A percentile compares a stretch with the other conserved stretches of the same genome.
These are phyloP conservation scores for Drosophila melanogaster DNA, from an alignment of 1,140 invertebrate species.

Conservation along the genomic window DNA sequence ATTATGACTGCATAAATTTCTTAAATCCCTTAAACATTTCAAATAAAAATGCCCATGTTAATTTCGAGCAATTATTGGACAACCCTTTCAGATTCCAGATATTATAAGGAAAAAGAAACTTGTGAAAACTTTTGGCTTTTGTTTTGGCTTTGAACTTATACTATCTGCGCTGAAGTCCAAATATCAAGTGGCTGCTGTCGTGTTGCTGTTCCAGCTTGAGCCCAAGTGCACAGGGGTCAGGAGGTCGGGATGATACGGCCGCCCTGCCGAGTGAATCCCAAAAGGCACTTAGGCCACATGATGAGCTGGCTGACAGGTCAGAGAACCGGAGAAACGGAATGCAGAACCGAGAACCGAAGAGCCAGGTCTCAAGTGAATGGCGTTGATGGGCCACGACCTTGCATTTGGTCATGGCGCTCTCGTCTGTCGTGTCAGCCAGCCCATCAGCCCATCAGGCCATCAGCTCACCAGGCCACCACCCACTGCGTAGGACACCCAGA, in stretches of 20 bases:
- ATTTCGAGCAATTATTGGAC: neutral
- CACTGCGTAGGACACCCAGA: neutral
- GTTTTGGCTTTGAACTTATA: constrained; percentile 13
- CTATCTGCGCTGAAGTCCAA: constrained; percentile 3
- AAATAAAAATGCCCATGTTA: neutral
- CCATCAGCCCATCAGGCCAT: neutral
- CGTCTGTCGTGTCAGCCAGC: constrained; percentile 5
- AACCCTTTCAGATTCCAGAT: neutral
- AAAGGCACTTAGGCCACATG: constrained; percentile 59
- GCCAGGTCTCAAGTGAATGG: constrained; percentile 47
- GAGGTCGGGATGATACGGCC: constrained; percentile 4
- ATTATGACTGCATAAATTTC: neutral
- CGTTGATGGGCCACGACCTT: constrained; percentile 66
- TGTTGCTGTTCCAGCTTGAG: constrained; percentile 10
- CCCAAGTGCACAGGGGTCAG: constrained; percentile 1
- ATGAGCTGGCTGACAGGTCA: constrained; percentile 61
- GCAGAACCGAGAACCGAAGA: neutral
- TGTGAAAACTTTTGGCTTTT: neutral
- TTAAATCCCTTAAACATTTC: neutral
- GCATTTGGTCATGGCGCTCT: constrained; percentile 55
- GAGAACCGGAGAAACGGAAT: constrained; percentile 10
- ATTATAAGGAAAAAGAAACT: neutral
- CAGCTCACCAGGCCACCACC: neutral
- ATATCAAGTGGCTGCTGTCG: constrained; percentile 19
- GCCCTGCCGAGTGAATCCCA: constrained; percentile 25